A percentile compares a stretch with the other conserved stretches of the same genome.
Conservation (phyloP, 1,140 invertebrate genomes). For the Lordiphosa stackelbergi region DNA sequence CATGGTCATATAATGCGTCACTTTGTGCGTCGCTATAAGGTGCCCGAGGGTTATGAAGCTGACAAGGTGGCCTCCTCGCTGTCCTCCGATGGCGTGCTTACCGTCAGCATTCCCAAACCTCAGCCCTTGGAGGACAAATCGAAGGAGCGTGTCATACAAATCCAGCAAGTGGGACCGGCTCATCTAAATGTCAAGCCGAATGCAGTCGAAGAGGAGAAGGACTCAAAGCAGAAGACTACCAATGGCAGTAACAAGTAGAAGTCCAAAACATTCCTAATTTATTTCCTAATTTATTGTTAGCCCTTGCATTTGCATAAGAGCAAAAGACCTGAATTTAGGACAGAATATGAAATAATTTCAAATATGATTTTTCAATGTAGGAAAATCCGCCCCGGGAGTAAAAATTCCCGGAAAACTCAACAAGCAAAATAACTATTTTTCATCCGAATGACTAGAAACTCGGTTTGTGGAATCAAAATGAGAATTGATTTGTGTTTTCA, state of each 20-base stretch:
- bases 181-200: conserved; percentile 48
- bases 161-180: conserved; percentile 52
- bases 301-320: conserved; percentile 30
- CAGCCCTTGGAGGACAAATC: conserved; percentile 60
- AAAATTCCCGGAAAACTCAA: too few species aligned
- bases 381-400: too few species aligned
- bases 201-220: conserved; percentile 19
- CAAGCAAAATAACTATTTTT: too few species aligned
- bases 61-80: conserved; percentile 82
- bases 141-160: conserved; percentile 54
- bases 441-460: too few species aligned
- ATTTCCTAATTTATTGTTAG: conserved; percentile 17
- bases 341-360: too few species aligned
- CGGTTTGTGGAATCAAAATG: too few species aligned
- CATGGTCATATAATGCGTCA: conserved; percentile 81
- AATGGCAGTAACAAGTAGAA: conserved; percentile 38
- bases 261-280: neutral
- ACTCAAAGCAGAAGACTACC: conserved; percentile 19
- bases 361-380: too few species aligned
- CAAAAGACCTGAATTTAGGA: conserved; percentile 34
- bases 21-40: conserved; percentile 83
- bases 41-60: conserved; percentile 83
- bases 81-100: conserved; percentile 85
- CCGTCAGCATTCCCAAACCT: conserved; percentile 81
- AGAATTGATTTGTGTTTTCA: too few species aligned